Evolutionary conservation across 53 echinoderm and acorn worm species (phyloP), one percentile per base, ranked within the genome.

Genomic region (Patiria pectinifera): DNA sequence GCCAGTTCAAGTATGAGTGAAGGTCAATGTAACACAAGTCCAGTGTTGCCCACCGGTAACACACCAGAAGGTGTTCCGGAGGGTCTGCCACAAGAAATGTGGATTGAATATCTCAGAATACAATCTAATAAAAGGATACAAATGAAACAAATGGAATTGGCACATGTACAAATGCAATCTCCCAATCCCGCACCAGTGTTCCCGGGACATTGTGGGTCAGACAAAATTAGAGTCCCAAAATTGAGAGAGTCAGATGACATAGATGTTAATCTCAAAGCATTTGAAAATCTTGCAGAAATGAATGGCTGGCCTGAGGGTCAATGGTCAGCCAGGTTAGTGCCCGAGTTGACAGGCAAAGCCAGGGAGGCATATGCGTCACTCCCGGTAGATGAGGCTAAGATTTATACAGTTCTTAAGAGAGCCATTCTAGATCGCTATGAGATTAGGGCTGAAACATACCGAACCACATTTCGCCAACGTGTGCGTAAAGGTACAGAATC

Each of bases 381-480:
- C 18, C 13, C 92, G 4, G 4, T 85, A 14, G 76, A 59, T 11
- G 84, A 85, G 9, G 84, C 76, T 6, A 75, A 85, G 22, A 18
- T 74, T 84, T 85, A 92, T 75, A 76, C 85, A 8, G 13, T 35
- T 4, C 59, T 84, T 4, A 91, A 91, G 70, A 66, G 10, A 11
- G 92, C 76, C 2, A 85, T 92, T 21, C 59, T 92, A 22, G 76
- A 71, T 18, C n/a, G 61, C 21, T 92, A 92, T 84, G 85, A 92
- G 25, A 76, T 84, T 19, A 92, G 23, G 13, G 63, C 84, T 9
- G 92, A 92, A 76, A 76, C 76, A 19, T 91, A 72, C 22, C 92
- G 85, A 3, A 75, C 48, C 0, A 71, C 71, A 5, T 80, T 80
- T 47, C 80, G 47, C 46, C 47, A 80, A n/a, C 49, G 80, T 80